Conservation (phyloP, 2,888 invertebrate species). For the Caenorhabditis imperialis region DNA sequence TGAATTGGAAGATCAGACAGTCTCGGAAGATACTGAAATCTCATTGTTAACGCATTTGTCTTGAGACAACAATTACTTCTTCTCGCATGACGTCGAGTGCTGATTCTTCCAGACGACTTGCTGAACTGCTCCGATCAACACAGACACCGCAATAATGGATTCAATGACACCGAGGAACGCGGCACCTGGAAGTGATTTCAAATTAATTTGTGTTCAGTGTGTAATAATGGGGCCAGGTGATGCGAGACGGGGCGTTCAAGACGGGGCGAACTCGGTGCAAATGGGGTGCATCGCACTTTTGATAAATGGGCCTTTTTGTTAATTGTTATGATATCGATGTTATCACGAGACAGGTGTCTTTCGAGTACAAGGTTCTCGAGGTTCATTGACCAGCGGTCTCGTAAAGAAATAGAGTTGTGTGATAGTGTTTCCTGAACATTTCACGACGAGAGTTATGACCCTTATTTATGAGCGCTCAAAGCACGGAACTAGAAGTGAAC, state of each 20-base stretch:
- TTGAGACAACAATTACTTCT: constrained; percentile 44
- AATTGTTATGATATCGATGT: too few relatives aligned
- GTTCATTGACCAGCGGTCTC: too few relatives aligned
- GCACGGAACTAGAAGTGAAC: too few relatives aligned
- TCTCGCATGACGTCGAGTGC: constrained; percentile 58
- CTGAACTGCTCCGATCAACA: constrained; percentile 65
- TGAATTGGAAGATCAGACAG: constrained; percentile 72
- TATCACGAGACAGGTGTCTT: too few relatives aligned
- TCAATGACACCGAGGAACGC: constrained; percentile 72
- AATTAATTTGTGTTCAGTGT: too few relatives aligned
- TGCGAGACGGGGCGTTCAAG: constrained; percentile 10
- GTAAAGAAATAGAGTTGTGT: too few relatives aligned
- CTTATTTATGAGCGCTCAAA: too few relatives aligned
- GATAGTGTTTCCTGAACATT: too few relatives aligned
- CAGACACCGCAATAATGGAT: constrained; percentile 60
- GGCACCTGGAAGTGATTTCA: too few relatives aligned
- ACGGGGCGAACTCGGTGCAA: constrained; percentile 33
- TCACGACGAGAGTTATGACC: too few relatives aligned
- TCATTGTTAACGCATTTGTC: neutral
- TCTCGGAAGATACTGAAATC: constrained; percentile 67
- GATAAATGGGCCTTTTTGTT: too few relatives aligned
- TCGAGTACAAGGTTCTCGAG: too few relatives aligned
- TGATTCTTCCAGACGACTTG: constrained; percentile 72
- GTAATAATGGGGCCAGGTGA: constrained; percentile 6
- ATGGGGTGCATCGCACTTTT: constrained; percentile 3